A percentile compares a stretch with the other conserved stretches of the same genome.
These are phyloP conservation scores for Onychomys torridus DNA, from an alignment of 2,797 vertebrate species.

Conservation along the genomic window DNA sequence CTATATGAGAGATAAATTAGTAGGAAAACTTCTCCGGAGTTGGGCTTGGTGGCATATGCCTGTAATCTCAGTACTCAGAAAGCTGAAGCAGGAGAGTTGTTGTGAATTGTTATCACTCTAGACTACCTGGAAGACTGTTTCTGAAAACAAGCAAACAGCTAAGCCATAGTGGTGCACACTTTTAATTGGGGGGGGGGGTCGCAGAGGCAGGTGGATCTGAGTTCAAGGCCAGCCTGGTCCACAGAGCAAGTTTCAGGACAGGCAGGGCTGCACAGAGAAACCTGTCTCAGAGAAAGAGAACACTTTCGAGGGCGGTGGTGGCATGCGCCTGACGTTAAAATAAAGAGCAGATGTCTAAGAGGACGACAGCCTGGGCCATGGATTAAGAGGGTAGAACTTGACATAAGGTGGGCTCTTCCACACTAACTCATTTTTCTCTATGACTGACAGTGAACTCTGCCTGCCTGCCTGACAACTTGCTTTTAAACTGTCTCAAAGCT, in stretches of 20 bases:
- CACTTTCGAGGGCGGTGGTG: neutral
- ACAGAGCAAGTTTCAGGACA: neutral
- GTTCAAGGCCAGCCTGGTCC: neutral
- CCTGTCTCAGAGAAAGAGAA: neutral
- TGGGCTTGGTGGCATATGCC: neutral
- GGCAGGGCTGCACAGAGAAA: neutral
- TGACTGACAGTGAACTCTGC: neutral
- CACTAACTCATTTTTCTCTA: neutral
- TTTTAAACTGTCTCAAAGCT: neutral
- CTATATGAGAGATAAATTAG: slow-evolving; percentile 18
- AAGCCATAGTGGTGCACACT: too few relatives aligned
- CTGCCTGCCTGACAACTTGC: neutral
- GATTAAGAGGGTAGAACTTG: neutral
- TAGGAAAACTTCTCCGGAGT: neutral
- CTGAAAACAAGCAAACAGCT: neutral
- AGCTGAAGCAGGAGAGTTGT: neutral
- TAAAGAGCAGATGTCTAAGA: slow-evolving; percentile 9
- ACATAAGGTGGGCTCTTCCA: neutral
- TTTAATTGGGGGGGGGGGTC: neutral
- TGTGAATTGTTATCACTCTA: neutral
- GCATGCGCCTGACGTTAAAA: neutral
- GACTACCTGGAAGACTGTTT: neutral
- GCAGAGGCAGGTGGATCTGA: too few relatives aligned
- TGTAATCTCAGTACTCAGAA: neutral
- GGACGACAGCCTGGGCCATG: neutral